phyloP scores from a whole-genome alignment of 2,797 vertebrate genomes.

The Cichlasoma orientale region DNA sequence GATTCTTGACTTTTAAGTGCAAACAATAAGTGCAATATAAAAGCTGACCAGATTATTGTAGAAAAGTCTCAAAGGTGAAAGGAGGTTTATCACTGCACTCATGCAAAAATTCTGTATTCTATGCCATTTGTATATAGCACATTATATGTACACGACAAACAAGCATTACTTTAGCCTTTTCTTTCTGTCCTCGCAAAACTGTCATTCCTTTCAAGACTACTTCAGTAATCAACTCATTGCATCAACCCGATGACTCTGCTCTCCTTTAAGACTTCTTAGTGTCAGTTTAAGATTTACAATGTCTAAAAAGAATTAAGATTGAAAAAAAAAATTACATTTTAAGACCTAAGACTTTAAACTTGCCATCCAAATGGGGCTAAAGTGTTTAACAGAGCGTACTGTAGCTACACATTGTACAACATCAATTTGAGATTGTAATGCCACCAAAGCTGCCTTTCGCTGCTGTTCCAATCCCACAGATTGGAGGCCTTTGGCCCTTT shows the following conservation, averaged over 20 bases:
- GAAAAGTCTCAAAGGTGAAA: slow-evolving; percentile 43
- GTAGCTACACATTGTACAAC: slow-evolving; percentile 82
- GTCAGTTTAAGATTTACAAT: slow-evolving; percentile 83
- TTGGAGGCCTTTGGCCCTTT: slow-evolving; percentile 91
- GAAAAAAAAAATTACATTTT: slow-evolving; percentile 61
- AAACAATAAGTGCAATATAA: slow-evolving; percentile 32
- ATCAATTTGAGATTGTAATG: slow-evolving; percentile 93
- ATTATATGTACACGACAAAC: slow-evolving; percentile 18
- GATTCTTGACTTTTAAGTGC: too few relatives aligned
- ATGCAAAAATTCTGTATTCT: slow-evolving; percentile 32
- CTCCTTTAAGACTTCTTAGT: slow-evolving; percentile 85
- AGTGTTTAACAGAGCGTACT: slow-evolving; percentile 76
- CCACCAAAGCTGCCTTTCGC: slow-evolving; percentile 88
- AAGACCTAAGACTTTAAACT: slow-evolving; percentile 79
- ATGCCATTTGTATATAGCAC: background rate
- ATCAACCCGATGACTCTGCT: slow-evolving; percentile 66
- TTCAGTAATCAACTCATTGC: slow-evolving; percentile 74
- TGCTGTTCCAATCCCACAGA: slow-evolving; percentile 85
- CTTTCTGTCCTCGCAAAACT: slow-evolving; percentile 41
- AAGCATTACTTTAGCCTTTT: slow-evolving; percentile 33
- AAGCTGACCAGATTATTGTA: slow-evolving; percentile 38
- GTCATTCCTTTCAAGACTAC: slow-evolving; percentile 74
- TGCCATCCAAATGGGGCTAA: slow-evolving; percentile 75
- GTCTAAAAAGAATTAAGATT: slow-evolving; percentile 78
- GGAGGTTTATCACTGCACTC: slow-evolving; percentile 52